Conservation (phyloP, 2,113 vertebrate genomes). For the Anhinga rufa region DNA sequence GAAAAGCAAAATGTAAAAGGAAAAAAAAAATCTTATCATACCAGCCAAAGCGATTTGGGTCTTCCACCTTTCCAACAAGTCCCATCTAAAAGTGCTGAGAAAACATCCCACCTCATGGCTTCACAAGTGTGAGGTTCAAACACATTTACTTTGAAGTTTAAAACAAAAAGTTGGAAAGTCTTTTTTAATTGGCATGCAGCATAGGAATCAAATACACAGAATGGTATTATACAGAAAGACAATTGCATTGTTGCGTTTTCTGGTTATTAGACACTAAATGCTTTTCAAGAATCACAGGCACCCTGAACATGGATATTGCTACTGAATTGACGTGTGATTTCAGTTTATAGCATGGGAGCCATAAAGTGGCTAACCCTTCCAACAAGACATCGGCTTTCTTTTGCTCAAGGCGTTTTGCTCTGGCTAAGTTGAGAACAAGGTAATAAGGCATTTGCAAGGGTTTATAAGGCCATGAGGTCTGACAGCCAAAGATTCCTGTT, state of each 20-base stretch:
- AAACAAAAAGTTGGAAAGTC: conserved; percentile 45
- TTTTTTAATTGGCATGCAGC: conserved; percentile 61
- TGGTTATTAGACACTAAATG: conserved; percentile 62
- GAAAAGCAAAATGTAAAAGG: conserved; percentile 52
- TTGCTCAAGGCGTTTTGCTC: conserved; percentile 53
- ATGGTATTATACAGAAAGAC: conserved; percentile 13
- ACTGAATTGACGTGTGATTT: conserved; percentile 50
- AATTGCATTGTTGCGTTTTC: conserved; percentile 67
- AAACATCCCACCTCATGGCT: conserved; percentile 56
- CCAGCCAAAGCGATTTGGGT: conserved; percentile 53
- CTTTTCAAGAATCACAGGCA: conserved; percentile 68
- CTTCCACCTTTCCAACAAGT: conserved; percentile 46
- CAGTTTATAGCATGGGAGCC: conserved; percentile 12
- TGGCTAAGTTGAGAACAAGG: conserved; percentile 62
- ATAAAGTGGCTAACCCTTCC: neutral
- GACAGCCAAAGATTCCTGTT: conserved; percentile 23
- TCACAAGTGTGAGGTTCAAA: conserved; percentile 60
- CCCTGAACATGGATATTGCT: conserved; percentile 70
- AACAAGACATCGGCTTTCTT: conserved; percentile 21
- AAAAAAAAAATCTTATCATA: neutral
- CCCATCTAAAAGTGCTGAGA: conserved; percentile 48
- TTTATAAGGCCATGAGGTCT: conserved; percentile 46
- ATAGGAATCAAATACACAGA: conserved; percentile 46
- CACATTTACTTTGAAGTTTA: conserved; percentile 21
- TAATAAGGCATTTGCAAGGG: conserved; percentile 68